Evolutionary conservation across 2,797 vertebrate species (phyloP), one percentile per base, ranked within the genome.

Genomic region (Avahi laniger): DNA sequence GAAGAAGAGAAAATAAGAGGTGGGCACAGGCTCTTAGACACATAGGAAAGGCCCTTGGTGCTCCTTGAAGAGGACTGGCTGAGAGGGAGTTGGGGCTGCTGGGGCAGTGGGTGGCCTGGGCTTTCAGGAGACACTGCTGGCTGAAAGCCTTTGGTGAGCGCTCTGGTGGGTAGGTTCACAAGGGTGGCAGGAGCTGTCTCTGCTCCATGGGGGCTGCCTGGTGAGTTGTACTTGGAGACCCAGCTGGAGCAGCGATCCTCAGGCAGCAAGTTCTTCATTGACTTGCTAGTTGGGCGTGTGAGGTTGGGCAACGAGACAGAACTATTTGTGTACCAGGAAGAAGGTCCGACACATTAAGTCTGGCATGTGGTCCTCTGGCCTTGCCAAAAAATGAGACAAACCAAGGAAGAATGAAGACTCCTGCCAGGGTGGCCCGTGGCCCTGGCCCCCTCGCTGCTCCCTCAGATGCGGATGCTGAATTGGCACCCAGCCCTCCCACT

Each of bases 351-450:
- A 95, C 73, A 89, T 95, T 94, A 81, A 61, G 93, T 94, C 79
- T 96, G 97, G 94, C 94, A 28, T 88, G 87, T 94, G 92, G 80
- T 84, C n/a, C 72, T 75, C 50, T 59, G 73, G 72, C 38, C 33
- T 92, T 96, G 94, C 96, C 97, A 97, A 95, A 88, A 95, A 93
- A 78, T 91, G 83, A 94, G 86, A 93, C 94, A 96, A 93, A 93
- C 79, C 18, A 90, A 96, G 73, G 52, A 92, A 79, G 95, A 87
- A 88, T 24, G 91, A 84, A 26, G 67, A 78, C 28, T 93, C 61
- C 93, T 94, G 93, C 96, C 96, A 96, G 57, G 43, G 57, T 94
- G 89, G 94, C 93, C 88, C 12, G 13, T 48, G 69, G 93, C 93
- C 86, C 84, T 54, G 59, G 73, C 91, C 91, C 87, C 38, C 18